These are phyloP conservation scores for Halcyon badia DNA, from an alignment of 2,797 vertebrate species.

Conservation along the genomic window DNA sequence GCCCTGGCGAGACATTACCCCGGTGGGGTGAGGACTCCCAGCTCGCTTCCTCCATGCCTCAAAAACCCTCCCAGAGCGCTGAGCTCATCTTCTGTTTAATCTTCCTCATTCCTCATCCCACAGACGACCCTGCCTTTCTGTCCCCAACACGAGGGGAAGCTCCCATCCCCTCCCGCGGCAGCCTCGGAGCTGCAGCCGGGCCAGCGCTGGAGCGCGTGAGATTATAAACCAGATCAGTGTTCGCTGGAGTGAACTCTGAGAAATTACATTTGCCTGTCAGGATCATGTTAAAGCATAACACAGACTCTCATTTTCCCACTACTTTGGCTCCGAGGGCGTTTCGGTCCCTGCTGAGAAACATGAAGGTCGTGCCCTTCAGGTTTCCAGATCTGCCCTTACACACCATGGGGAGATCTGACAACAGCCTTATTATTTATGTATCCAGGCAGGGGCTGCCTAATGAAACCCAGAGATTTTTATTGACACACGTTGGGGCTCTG, in stretches of 20 bases:
- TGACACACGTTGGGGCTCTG: slow-evolving; percentile 24
- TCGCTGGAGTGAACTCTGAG: slow-evolving; percentile 1
- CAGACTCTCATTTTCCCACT: slow-evolving; percentile 86
- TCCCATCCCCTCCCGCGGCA: neutral
- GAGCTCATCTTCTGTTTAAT: neutral
- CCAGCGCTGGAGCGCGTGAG: neutral
- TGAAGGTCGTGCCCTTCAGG: slow-evolving; percentile 82
- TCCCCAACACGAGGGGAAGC: rapidly evolving
- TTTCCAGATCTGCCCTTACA: slow-evolving; percentile 81
- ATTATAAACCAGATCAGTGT: slow-evolving; percentile 43
- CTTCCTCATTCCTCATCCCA: neutral
- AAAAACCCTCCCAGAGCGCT: rapidly evolving
- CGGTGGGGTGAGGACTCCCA: neutral
- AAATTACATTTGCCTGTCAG: slow-evolving; percentile 85
- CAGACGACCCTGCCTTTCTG: neutral
- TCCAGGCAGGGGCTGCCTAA: slow-evolving; percentile 69
- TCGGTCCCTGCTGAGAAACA: slow-evolving; percentile 83
- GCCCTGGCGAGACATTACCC: neutral
- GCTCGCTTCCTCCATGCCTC: neutral
- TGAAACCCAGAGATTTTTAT: slow-evolving; percentile 72
- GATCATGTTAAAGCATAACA: slow-evolving; percentile 83
- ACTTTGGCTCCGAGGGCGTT: slow-evolving; percentile 76
- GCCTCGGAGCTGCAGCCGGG: neutral
- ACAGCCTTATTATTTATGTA: slow-evolving; percentile 78
- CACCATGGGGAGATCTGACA: slow-evolving; percentile 78